These are phyloP conservation scores for Zosterops lateralis DNA, from an alignment of 2,113 vertebrate species.

Conservation along the genomic window DNA sequence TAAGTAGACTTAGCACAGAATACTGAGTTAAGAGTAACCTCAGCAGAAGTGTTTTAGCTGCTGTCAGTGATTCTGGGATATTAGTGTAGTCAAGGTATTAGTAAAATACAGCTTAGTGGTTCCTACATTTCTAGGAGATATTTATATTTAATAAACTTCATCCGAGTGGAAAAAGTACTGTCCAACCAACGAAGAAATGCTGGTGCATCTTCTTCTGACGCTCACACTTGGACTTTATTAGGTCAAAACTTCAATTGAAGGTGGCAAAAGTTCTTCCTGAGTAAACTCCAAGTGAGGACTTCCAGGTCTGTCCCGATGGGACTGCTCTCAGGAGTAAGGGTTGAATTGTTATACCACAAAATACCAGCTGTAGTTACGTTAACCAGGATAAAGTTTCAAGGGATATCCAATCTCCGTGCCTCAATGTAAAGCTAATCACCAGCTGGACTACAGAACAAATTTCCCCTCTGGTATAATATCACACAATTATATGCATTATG, in stretches of 20 bases:
- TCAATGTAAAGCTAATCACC: constrained; percentile 66
- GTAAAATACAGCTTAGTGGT: not conserved
- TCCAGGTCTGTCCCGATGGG: constrained; percentile 40
- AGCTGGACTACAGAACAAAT: constrained; percentile 63
- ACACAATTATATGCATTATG: constrained; percentile 62
- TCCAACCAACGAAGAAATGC: not conserved
- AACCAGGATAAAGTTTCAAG: constrained; percentile 61
- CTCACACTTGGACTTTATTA: not conserved
- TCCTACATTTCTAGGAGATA: not conserved
- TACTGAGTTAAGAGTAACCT: not conserved
- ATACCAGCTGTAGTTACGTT: constrained; percentile 66
- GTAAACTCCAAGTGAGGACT: not conserved
- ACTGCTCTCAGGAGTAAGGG: constrained; percentile 31
- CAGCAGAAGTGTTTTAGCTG: not conserved
- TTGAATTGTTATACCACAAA: constrained; percentile 57
- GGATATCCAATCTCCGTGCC: constrained; percentile 57
- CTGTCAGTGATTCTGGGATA: not conserved
- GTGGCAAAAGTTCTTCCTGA: not conserved
- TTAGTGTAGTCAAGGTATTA: not conserved
- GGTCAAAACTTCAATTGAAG: not conserved
- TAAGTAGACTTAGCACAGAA: not conserved
- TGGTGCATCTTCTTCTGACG: not conserved
- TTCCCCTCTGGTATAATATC: constrained; percentile 68
- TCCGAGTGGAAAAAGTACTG: not conserved
- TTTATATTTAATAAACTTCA: not conserved